These are phyloP conservation scores for Ctenopoma multispine DNA, from an alignment of 2,797 vertebrate genomes.

Conservation along the genomic window DNA sequence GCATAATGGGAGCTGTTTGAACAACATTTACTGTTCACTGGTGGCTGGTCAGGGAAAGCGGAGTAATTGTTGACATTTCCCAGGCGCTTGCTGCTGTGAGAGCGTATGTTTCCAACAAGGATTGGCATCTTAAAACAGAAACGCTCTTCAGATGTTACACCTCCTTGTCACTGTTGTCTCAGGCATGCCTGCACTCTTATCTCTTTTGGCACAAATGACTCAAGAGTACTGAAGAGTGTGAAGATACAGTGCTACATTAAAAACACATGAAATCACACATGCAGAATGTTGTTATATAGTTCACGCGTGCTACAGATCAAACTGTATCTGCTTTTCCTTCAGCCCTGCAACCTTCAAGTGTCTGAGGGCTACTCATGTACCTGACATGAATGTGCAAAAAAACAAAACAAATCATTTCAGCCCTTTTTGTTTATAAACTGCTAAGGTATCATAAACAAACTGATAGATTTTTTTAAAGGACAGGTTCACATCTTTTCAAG, in stretches of 20 bases:
- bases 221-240: background rate
- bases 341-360: no score
- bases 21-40: slow-evolving; percentile 65
- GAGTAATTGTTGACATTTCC: slow-evolving; percentile 84
- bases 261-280: background rate
- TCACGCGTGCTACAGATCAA: no score
- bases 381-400: no score
- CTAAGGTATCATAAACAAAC: no score
- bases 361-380: no score
- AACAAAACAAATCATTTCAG: no score
- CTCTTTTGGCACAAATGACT: slow-evolving; percentile 4
- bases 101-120: slow-evolving; percentile 58
- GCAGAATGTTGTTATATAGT: no score
- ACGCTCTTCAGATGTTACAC: slow-evolving; percentile 38
- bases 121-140: slow-evolving; percentile 50
- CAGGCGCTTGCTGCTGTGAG: slow-evolving; percentile 71
- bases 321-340: no score
- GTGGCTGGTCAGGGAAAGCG: slow-evolving; percentile 62
- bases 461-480: no score
- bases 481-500: no score
- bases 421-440: no score
- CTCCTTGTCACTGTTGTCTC: slow-evolving; percentile 39
- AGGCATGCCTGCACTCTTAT: slow-evolving; percentile 6
- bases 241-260: background rate
- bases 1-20: slow-evolving; percentile 63